Base-by-base conservation (phyloP, 37 sponge, comb jelly and placozoan genomes). In the Crambe crambe region DNA sequence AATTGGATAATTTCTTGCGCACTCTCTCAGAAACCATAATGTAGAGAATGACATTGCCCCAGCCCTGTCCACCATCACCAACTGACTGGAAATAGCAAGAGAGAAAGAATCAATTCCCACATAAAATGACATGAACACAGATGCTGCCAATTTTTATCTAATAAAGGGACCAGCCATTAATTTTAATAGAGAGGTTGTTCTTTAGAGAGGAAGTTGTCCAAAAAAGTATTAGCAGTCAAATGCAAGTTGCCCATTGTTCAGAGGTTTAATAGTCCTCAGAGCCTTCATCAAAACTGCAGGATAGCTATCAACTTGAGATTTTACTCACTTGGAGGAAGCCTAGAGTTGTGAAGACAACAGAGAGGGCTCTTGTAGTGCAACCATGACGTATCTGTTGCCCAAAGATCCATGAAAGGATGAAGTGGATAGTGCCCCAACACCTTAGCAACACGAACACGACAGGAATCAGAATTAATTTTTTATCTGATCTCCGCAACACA, bases 341-440 rank as follows among this genome's bases (percentile, higher is more conserved):
- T 12, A 80, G 72, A 8, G 70, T 3, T 22, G 15, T 38, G 30
- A 80, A 71, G 23, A 25, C 72, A 8, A 1, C 1, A 17, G 8
- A 6, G 23, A 51, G 15, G 1, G 22, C 42, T 18, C 56, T 10
- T 18, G 62, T 20, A 17, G 27, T 34, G 37, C 81, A 80, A 1
- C 61, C 81, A 38, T 21, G 3, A 20, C 23, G 34, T 1, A 31
- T 43, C 2, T 22, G 56, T 1, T 44, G 37, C 0, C 25, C 1
- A 4, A 69, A 54, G 34, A 23, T 1, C 2, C 23, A 17, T 4
- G 70, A 66, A 37, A 37, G 68, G 51, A 87, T 75, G 79, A 88
- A 82, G 29, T 79, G 90, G 35, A 84, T 4, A 8, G 85, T 83
- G 12, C 90, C 90, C 90, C 90, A 89, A 0, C 83, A 83, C 8